phyloP scores from a whole-genome alignment of 2,113 vertebrate genomes.

The Dissostichus mawsoni region DNA sequence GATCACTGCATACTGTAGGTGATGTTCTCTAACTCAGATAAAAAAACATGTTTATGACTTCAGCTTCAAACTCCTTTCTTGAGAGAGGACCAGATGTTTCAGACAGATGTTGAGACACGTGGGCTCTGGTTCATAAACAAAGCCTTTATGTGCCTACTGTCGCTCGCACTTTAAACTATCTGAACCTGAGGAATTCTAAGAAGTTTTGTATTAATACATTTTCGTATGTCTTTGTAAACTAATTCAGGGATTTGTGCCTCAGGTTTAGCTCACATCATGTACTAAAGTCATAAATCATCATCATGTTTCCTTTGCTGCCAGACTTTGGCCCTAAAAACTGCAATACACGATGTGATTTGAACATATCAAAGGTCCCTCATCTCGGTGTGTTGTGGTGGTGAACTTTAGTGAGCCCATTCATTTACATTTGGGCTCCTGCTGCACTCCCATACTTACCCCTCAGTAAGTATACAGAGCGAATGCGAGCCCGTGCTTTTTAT shows the following conservation, averaged over 20 bases:
- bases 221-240: conserved; percentile 10
- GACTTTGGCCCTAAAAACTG: conserved; percentile 46
- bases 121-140: conserved; percentile 32
- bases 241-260: background rate
- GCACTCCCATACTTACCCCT: conserved; percentile 66
- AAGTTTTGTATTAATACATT: conserved; percentile 1
- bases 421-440: conserved; percentile 69
- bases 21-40: conserved; percentile 3
- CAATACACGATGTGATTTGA: conserved; percentile 54
- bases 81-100: conserved; percentile 47
- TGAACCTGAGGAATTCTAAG: background rate
- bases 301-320: conserved; percentile 30
- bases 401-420: conserved; percentile 75
- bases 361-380: conserved; percentile 55
- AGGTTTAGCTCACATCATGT: conserved; percentile 12
- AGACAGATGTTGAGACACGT: conserved; percentile 61
- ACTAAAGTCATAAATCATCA: conserved; percentile 24
- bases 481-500: conserved; percentile 75
- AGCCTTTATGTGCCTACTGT: conserved; percentile 19
- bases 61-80: conserved; percentile 9
- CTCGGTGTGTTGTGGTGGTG: conserved; percentile 68
- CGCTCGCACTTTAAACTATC: conserved; percentile 7
- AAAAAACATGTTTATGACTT: conserved; percentile 4
- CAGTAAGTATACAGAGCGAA: conserved; percentile 75
- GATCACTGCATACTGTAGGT: conserved; percentile 1